phyloP scores from a whole-genome alignment of 2,888 invertebrate species.

The Phyto melanocephala region DNA sequence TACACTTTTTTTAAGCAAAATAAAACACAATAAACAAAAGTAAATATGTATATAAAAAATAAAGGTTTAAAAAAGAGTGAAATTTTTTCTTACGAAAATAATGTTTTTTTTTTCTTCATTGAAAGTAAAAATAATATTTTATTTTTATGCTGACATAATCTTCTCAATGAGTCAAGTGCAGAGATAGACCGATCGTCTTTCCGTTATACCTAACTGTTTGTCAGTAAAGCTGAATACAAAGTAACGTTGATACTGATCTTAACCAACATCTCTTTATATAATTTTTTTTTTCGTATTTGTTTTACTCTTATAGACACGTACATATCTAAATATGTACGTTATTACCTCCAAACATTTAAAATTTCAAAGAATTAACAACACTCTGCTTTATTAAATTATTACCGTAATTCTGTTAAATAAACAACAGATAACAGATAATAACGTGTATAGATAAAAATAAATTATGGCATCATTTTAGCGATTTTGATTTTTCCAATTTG shows the following conservation, averaged over 20 bases:
- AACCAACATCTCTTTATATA: background rate
- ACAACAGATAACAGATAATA: background rate
- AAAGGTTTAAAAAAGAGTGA: constrained; percentile 10
- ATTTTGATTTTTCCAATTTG: no score
- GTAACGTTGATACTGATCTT: background rate
- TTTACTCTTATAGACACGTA: constrained; percentile 1
- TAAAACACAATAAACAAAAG: background rate
- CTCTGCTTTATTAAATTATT: background rate
- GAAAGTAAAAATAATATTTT: constrained; percentile 5
- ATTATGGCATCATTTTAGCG: background rate
- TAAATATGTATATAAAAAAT: background rate
- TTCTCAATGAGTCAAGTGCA: constrained; percentile 34
- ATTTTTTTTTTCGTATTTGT: background rate
- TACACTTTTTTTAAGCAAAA: no score
- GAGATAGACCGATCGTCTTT: background rate
- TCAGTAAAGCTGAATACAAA: background rate
- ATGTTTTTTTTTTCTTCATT: background rate
- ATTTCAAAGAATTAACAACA: constrained; percentile 21
- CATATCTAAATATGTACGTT: background rate
- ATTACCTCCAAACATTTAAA: background rate
- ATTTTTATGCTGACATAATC: constrained; percentile 37
- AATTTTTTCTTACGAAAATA: constrained; percentile 9
- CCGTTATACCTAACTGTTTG: background rate
- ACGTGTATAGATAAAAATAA: background rate
- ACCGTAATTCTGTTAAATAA: background rate